phyloP scores from a whole-genome alignment of 2,797 vertebrate species.

The Myiotriccus ornatus region DNA sequence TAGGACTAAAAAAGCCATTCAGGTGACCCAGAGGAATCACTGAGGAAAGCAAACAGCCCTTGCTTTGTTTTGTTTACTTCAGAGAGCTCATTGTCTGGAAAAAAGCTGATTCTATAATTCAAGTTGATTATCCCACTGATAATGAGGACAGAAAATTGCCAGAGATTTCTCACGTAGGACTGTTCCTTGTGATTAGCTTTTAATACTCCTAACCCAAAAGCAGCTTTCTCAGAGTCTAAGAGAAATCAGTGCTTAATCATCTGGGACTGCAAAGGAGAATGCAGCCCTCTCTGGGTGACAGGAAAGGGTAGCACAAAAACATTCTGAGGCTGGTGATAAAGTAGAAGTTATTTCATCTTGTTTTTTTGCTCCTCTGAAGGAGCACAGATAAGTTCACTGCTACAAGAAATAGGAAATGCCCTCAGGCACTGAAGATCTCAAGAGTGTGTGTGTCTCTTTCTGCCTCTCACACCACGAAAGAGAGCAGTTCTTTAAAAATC shows the following conservation, averaged over 20 bases:
- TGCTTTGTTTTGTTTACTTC: constrained; percentile 11
- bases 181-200: constrained; percentile 2
- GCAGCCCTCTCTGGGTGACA: not conserved
- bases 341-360: constrained; percentile 34
- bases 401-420: constrained; percentile 40
- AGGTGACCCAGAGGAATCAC: not conserved
- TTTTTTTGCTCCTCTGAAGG: constrained; percentile 25
- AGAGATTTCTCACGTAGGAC: not conserved
- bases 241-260: constrained; percentile 41
- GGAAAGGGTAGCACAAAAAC: constrained; percentile 33
- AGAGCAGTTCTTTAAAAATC: not conserved
- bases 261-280: not conserved
- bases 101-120: not conserved
- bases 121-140: not conserved
- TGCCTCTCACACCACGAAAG: not conserved
- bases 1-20: not conserved
- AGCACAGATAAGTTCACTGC: constrained; percentile 34
- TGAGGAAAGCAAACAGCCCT: not conserved
- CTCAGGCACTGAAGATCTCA: constrained; percentile 35
- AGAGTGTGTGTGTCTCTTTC: not conserved
- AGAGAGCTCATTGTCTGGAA: not conserved
- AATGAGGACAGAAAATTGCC: not conserved
- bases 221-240: not conserved
- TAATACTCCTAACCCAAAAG: not conserved
- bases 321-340: constrained; percentile 1